Base-by-base conservation (phyloP, 2,113 vertebrate species). In the Ondatra zibethicus region DNA sequence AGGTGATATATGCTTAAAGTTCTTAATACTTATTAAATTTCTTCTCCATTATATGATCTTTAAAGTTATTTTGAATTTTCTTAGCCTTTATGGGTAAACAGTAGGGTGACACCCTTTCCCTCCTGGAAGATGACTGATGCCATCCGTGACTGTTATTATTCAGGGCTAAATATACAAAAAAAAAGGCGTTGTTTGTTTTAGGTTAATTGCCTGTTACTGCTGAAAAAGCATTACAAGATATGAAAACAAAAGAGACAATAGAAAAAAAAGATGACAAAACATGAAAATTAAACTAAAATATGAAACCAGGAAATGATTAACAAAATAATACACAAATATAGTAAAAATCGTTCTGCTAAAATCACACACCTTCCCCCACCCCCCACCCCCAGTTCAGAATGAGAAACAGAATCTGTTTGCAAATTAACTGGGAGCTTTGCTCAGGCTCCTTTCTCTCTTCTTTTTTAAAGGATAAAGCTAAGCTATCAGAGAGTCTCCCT, bases 161-260 rank as follows among this genome's bases (percentile, higher is more conserved):
- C 76, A 89, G 50, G 39, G 47, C 78, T 88, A 96, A 95, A 93
- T 87, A 82, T 92, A 94, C 96, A 76, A 85, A 78, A 89, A 84
- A 93, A 93, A 90, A 73, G 7, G 61, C 91, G 45, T 80, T 96
- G 75, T 94, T 36, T 87, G 31, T 95, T 96, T 92, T 93, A 96
- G 61, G 85, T 80, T 96, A 93, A 94, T 93, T 94, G 47, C 39
- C 42, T 19, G 0, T 95, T 80, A 73, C 5, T 93, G 82, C 76
- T 93, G 55, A 50, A 68, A 72, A 77, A 1, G 55, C 16, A 58
- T 75, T 89, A 76, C 19, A 85, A 92, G 76, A 85, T 89, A 92
- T 29, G 78, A 89, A 95, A 93, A 31, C 87, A 91, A 91, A 95
- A 66, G 72, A 47, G 29, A 75, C 82, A 92, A 91, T 68, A 55